A percentile compares a stretch with the other conserved stretches of the same genome.
phyloP scores from a whole-genome alignment of 2,113 vertebrate species.

The Oncorhynchus keta region DNA sequence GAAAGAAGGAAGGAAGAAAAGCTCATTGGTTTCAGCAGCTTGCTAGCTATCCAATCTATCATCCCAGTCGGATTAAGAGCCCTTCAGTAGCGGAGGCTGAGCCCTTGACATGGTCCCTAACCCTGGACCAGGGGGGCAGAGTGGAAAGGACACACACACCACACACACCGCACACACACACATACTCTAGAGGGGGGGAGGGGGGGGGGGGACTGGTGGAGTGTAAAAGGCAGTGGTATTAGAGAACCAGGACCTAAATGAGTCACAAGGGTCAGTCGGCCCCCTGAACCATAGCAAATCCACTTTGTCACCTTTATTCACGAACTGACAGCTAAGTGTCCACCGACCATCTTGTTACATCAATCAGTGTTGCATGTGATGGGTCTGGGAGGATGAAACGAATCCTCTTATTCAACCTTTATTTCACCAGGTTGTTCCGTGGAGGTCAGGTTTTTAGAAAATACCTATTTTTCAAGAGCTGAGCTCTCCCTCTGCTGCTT shows the following conservation, averaged over 20 bases:
- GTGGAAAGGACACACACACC: background rate
- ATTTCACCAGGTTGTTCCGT: too few species aligned
- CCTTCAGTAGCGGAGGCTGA: constrained; percentile 62
- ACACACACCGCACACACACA: too few species aligned
- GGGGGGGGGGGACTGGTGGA: constrained; percentile 33
- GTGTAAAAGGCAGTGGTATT: constrained; percentile 11
- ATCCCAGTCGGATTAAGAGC: constrained; percentile 73
- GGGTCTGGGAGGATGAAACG: constrained; percentile 19
- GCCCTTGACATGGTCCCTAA: constrained; percentile 59
- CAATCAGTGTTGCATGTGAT: constrained; percentile 47
- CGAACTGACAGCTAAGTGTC: constrained; percentile 63
- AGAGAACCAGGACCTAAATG: constrained; percentile 61
- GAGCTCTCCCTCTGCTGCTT: constrained; percentile 31
- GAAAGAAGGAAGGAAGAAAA: constrained; percentile 62
- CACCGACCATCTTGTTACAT: constrained; percentile 56
- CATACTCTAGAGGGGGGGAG: constrained; percentile 21
- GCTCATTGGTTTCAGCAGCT: constrained; percentile 69
- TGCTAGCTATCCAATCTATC: constrained; percentile 63
- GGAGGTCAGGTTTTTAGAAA: too few species aligned
- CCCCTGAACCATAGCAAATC: constrained; percentile 67
- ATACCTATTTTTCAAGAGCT: background rate
- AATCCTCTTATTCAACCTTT: too few species aligned
- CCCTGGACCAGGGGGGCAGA: constrained; percentile 27
- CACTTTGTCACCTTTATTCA: constrained; percentile 71
- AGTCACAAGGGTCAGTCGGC: constrained; percentile 64